These are phyloP conservation scores for Drymodes brunneopygia DNA, from an alignment of 2,113 vertebrate genomes.

Conservation along the genomic window DNA sequence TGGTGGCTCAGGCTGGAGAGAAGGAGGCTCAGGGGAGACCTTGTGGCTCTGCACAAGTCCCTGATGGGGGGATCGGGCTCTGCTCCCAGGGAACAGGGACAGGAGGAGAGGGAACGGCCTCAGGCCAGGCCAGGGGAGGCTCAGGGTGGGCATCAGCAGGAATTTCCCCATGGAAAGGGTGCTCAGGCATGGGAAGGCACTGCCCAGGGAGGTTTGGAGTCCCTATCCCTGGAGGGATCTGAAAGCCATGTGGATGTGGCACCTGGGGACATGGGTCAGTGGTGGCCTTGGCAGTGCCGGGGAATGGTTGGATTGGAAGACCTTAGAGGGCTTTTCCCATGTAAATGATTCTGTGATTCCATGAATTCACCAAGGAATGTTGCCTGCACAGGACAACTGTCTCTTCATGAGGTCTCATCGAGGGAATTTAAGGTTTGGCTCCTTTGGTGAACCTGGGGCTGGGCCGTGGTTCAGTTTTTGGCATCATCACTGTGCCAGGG, in stretches of 20 bases:
- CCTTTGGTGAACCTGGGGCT: background rate
- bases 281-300: background rate
- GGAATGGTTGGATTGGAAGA: background rate
- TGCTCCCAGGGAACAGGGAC: background rate
- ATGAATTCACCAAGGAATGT: background rate
- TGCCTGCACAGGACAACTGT: background rate
- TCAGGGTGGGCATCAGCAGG: rapidly evolving
- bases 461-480: background rate
- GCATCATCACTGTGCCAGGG: background rate
- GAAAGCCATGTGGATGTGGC: background rate
- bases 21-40: background rate
- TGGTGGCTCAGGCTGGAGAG: background rate
- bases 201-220: background rate
- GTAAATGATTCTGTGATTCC: too few relatives aligned
- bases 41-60: background rate
- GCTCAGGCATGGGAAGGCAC: background rate
- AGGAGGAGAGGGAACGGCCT: background rate
- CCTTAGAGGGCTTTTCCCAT: background rate
- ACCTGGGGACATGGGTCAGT: background rate
- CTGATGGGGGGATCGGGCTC: rapidly evolving
- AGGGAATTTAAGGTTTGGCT: background rate
- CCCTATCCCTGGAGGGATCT: background rate
- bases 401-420: rapidly evolving
- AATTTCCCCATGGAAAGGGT: background rate
- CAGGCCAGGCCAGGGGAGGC: background rate